Evolutionary conservation across 2,797 vertebrate species (phyloP), one percentile per base, ranked within the genome.

Genomic region (Lepidocolaptes lacrymiger): DNA sequence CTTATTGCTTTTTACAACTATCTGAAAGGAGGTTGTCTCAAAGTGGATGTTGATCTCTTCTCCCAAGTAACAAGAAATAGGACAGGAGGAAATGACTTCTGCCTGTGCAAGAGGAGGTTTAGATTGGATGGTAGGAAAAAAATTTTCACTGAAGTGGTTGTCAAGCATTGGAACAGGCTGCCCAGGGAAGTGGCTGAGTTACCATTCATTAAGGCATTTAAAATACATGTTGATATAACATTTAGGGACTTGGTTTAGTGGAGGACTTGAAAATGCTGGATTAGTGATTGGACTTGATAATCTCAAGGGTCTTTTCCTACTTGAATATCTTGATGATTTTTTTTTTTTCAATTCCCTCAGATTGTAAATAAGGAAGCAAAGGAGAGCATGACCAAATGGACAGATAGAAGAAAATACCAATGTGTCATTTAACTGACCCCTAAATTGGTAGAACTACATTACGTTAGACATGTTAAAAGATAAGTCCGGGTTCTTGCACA

Each of bases 211-310:
- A 51, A 72, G 43, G 12, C 5, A 28, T 36, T 37, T 28, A 36
- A 72, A 71, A 23, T 22, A 49, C 5, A 11, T 1, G 1, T 11
- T 36, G 12, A 13, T 49, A 15, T 20, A 36, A 32, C 19, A 43
- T 1, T 49, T 79, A 39, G 5, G 12, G 27, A 13, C 0, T 0
- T 9, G 16, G 8, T 32, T 87, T 63, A 36, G 14, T 32, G 14
- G 4, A 32, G 18, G 43, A 71, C 2, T 71, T 63, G 32, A 16
- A 6, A 85, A 11, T 18, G 46, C 6, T 37, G 28, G 10, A 59
- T 49, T n/a, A 67, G 14, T 22, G 4, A 49, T 46, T 66, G 36
- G 14, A 55, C 8, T 8, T 2, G 2, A 51, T 12, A 41, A 32
- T 62, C 12, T 62, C 32, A 56, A 62, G 30, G 11, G 39, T 61